A percentile compares a stretch with the other conserved stretches of the same genome.
Evolutionary conservation across 2,888 invertebrate species (phyloP).

Genomic region (Acanthosepion pharaonis): DNA sequence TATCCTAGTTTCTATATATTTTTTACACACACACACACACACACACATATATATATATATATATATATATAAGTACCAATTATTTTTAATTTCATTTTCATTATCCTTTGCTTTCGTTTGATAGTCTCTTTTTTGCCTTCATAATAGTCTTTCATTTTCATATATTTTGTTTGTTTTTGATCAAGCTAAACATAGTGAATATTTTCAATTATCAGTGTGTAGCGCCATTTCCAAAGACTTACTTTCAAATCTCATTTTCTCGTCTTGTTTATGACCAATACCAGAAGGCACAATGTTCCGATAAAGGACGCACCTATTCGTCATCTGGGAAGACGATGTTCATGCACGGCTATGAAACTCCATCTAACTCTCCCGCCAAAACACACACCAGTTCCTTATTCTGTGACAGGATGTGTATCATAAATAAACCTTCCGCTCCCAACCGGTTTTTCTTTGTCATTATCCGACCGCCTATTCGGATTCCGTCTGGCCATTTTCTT

Average conservation of each 20-base stretch:
- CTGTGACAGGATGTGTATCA: neutral
- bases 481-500: too few species aligned
- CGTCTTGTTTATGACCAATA: neutral
- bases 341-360: neutral
- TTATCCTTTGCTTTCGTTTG: too few species aligned
- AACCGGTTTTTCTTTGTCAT: neutral
- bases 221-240: neutral
- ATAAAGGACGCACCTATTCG: neutral
- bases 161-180: too few species aligned
- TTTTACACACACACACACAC: too few species aligned
- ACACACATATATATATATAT: too few species aligned
- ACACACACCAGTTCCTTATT: neutral
- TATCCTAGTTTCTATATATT: too few species aligned
- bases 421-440: neutral
- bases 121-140: too few species aligned
- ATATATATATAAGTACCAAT: too few species aligned
- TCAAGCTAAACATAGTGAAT: too few species aligned
- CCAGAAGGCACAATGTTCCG: neutral
- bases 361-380: neutral
- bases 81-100: too few species aligned
- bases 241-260: neutral
- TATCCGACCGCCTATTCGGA: neutral
- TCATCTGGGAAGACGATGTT: neutral
- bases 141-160: too few species aligned
- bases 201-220: neutral